Conservation (phyloP, 2,797 vertebrate genomes). For the Myotis pilosus region DNA sequence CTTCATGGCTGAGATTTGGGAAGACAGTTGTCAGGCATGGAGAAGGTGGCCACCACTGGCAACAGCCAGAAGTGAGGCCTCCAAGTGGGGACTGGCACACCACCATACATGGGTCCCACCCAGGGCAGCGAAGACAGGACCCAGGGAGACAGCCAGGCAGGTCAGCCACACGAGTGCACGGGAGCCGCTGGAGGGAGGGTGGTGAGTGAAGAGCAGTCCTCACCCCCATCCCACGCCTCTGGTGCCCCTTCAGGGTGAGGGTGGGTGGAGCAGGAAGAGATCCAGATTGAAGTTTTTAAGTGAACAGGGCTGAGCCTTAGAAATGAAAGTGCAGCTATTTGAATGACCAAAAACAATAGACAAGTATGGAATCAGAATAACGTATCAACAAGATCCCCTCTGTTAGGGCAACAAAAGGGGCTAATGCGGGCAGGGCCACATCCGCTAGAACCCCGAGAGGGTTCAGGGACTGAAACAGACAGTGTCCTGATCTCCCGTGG, state of each 20-base stretch:
- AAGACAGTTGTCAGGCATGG: neutral
- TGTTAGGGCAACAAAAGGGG: neutral
- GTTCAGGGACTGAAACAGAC: neutral
- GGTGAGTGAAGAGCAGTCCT: neutral
- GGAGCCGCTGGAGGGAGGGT: neutral
- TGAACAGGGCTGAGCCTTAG: neutral
- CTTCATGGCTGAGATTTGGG: neutral
- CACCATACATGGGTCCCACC: too few relatives aligned
- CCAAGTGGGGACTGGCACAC: neutral
- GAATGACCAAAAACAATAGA: neutral
- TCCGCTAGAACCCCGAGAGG: rapidly evolving
- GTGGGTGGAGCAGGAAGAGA: neutral
- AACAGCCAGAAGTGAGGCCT: neutral
- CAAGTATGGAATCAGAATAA: neutral
- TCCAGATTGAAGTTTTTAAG: neutral
- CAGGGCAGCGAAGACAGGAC: neutral
- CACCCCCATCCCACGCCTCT: neutral
- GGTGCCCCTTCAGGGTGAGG: neutral
- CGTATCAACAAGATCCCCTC: neutral
- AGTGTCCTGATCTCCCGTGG: rapidly evolving
- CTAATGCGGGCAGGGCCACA: neutral
- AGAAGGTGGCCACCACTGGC: neutral
- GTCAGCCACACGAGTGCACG: neutral
- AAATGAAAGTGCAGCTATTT: neutral
- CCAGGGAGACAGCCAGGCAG: neutral